These are phyloP conservation scores for Venturia canescens DNA, from an alignment of 1,140 invertebrate genomes.

Conservation along the genomic window DNA sequence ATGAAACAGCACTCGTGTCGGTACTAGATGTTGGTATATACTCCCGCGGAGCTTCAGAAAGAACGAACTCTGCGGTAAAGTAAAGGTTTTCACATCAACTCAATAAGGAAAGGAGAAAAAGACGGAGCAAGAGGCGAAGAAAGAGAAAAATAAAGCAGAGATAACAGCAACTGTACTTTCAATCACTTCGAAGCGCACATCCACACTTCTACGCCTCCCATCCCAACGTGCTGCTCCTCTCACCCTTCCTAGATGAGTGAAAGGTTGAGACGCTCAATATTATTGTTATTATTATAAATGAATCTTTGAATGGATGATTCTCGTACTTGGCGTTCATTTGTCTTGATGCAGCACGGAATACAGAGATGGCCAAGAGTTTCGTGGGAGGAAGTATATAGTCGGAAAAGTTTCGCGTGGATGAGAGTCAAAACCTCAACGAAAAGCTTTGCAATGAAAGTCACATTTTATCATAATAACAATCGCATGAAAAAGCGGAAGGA, in stretches of 20 bases:
- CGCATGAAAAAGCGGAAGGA: neutral
- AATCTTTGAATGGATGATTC: neutral
- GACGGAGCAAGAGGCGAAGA: neutral
- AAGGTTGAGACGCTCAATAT: neutral
- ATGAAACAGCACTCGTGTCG: neutral
- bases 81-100: constrained; percentile 18
- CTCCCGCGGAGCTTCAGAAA: neutral
- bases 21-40: constrained; percentile 11
- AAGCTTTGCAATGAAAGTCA: neutral
- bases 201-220: neutral
- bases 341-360: neutral
- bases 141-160: neutral
- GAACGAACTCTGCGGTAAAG: neutral
- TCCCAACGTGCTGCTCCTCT: neutral
- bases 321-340: neutral
- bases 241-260: constrained; percentile 13
- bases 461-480: constrained; percentile 12
- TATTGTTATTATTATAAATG: constrained; percentile 12
- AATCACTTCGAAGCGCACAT: constrained; percentile 13
- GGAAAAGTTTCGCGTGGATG: neutral
- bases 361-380: neutral
- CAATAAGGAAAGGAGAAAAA: constrained; percentile 13
- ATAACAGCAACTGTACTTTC: neutral
- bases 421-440: neutral
- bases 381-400: neutral